Evolutionary conservation across 2,797 vertebrate species (phyloP), one percentile per base, ranked within the genome.

Genomic region (Taeniopygia guttata): DNA sequence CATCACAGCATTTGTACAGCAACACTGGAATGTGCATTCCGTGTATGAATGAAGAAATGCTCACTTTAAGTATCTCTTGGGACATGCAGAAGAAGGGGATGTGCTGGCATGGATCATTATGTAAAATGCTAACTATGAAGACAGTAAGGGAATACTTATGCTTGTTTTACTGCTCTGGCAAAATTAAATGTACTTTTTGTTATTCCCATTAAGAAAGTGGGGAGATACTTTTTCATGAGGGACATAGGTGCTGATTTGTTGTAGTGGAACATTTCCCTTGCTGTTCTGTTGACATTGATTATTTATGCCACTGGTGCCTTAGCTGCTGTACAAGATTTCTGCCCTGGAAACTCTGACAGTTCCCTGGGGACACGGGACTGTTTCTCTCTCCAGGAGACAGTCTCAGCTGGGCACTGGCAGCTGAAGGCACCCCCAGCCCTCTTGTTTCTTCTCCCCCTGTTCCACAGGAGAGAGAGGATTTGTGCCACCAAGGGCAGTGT

Each of bases 31-130:
- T 63, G 78, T 84, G 56, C 74, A 70, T 89, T 94, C 86, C 43
- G 10, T 96, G 84, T 91, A 32, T 93, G 89, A 94, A 92, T 95
- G 95, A 78, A 96, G 55, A 96, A 95, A 91, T 87, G 78, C 66
- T 95, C 86, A 59, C 75, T 96, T 96, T 88, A 94, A 84, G 73
- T 91, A 27, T 62, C 74, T 93, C 81, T 93, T 92, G 74, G 92
- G 96, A 89, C 79, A 67, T 38, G 67, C 17, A 90, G 60, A 78
- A 83, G 87, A 96, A 91, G 23, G 23, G 27, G 75, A 73, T 4
- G n/a, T 94, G 55, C 95, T 30, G n/a, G 81, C 91, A 92, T 68
- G 72, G 85, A 86, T 95, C 36, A 22, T 83, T 94, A 93, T 96
- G 73, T 87, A 76, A 96, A 97, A 95, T 87, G 77, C 68, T 90